Conservation (phyloP, 2,797 vertebrate genomes). For the Caiman crocodilus region DNA sequence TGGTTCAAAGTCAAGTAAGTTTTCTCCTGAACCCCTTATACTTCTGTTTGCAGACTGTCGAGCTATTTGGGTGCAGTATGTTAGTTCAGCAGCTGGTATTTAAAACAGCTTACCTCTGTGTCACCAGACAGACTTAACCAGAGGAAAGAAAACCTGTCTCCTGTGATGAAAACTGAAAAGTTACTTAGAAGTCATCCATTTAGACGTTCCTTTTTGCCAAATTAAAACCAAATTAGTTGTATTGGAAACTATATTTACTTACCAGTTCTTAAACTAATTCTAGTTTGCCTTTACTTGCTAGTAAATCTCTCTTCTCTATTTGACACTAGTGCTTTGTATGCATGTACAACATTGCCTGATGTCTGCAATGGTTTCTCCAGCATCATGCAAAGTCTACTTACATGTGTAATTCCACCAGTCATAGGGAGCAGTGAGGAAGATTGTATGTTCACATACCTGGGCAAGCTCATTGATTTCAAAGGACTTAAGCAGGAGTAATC, state of each 20-base stretch:
- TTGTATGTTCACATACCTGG: neutral
- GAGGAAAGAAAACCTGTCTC: slow-evolving; percentile 38
- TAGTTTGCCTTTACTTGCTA: slow-evolving; percentile 11
- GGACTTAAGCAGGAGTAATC: neutral
- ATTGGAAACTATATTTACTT: slow-evolving; percentile 19
- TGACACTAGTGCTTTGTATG: rapidly evolving
- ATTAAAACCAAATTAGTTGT: slow-evolving; percentile 34
- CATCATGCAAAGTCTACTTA: neutral
- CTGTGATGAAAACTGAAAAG: slow-evolving; percentile 26
- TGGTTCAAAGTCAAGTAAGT: slow-evolving; percentile 96
- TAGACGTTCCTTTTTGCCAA: neutral
- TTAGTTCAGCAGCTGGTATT: slow-evolving; percentile 17
- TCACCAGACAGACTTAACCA: slow-evolving; percentile 34
- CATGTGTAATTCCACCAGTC: neutral
- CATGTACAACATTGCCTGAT: rapidly evolving
- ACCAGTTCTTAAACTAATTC: neutral
- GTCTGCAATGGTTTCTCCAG: neutral
- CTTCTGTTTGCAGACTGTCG: slow-evolving; percentile 19
- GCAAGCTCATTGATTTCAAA: neutral
- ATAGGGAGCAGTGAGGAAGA: neutral
- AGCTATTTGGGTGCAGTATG: slow-evolving; percentile 1
- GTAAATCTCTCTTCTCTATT: neutral
- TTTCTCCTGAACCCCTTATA: slow-evolving; percentile 38
- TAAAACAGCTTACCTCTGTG: slow-evolving; percentile 39
- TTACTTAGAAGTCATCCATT: slow-evolving; percentile 41